These are phyloP conservation scores for Thereuonema tuberculata DNA, from an alignment of 1,140 invertebrate genomes.

Conservation along the genomic window DNA sequence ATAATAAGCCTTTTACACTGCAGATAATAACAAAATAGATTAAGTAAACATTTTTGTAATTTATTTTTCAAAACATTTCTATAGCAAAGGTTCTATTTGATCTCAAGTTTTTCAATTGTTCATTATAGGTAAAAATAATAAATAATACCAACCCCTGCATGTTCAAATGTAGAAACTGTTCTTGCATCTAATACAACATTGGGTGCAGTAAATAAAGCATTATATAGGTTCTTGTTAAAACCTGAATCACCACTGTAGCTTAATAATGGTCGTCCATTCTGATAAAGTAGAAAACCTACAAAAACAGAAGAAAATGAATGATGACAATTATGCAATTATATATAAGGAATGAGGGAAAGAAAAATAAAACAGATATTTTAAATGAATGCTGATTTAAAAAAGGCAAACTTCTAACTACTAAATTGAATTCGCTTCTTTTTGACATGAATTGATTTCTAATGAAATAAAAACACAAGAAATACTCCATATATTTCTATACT, in stretches of 20 bases:
- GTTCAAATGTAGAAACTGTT: not conserved
- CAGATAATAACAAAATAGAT: no score
- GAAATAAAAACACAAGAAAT: no score
- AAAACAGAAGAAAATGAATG: not conserved
- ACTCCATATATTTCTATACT: no score
- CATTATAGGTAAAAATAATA: no score
- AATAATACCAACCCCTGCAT: conserved; percentile 13
- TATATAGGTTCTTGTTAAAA: conserved; percentile 5
- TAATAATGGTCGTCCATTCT: not conserved
- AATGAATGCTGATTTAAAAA: not conserved
- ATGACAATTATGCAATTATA: not conserved
- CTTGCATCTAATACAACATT: conserved; percentile 9
- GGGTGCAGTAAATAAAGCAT: conserved; percentile 5
- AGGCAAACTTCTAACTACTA: not conserved
- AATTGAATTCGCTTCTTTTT: not conserved
- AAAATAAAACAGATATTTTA: not conserved
- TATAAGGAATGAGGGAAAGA: not conserved
- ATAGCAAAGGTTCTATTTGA: no score
- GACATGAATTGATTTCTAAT: no score
- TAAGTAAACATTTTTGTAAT: no score
- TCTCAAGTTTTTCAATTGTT: no score
- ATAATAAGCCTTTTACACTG: no score
- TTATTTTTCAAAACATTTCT: no score
- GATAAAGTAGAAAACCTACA: conserved; percentile 8
- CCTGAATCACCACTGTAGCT: conserved; percentile 10